Evolutionary conservation across 2,888 invertebrate genomes (phyloP).

Genomic region (Drosophila infuscata): DNA sequence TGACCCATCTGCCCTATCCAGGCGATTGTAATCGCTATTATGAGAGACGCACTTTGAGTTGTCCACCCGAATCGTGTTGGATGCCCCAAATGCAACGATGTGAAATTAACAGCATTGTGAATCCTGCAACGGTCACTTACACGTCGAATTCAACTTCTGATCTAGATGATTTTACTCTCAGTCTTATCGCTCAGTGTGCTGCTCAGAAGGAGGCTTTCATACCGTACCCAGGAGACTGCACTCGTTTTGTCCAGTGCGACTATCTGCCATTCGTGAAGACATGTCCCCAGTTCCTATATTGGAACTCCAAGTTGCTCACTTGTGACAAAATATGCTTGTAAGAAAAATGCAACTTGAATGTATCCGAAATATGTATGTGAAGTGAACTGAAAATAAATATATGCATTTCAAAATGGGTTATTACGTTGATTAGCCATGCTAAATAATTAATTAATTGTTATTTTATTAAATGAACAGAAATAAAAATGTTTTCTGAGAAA

Average conservation of each 20-base stretch:
- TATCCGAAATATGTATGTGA: neutral
- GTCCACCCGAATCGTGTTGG: constrained; percentile 43
- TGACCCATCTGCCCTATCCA: constrained; percentile 17
- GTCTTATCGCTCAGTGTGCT: constrained; percentile 10
- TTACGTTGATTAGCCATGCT: neutral
- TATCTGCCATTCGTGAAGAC: constrained; percentile 60
- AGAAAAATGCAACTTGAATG: neutral
- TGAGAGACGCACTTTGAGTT: constrained; percentile 25
- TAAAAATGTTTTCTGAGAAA: neutral
- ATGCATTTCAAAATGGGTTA: neutral
- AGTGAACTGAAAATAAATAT: neutral
- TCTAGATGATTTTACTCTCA: neutral
- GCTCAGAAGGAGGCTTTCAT: constrained; percentile 20
- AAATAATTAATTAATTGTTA: neutral
- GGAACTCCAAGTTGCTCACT: constrained; percentile 60
- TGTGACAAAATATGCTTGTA: constrained; percentile 63
- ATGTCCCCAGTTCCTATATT: constrained; percentile 52
- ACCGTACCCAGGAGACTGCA: constrained; percentile 57
- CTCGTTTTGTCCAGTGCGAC: constrained; percentile 58
- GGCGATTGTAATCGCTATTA: constrained; percentile 52
- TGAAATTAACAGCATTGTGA: neutral
- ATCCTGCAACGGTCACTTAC: neutral
- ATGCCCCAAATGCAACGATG: constrained; percentile 42
- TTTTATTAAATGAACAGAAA: neutral
- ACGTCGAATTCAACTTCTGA: neutral